Evolutionary conservation across 1,140 invertebrate species (phyloP).

Genomic region (Caenorhabditis remanei): DNA sequence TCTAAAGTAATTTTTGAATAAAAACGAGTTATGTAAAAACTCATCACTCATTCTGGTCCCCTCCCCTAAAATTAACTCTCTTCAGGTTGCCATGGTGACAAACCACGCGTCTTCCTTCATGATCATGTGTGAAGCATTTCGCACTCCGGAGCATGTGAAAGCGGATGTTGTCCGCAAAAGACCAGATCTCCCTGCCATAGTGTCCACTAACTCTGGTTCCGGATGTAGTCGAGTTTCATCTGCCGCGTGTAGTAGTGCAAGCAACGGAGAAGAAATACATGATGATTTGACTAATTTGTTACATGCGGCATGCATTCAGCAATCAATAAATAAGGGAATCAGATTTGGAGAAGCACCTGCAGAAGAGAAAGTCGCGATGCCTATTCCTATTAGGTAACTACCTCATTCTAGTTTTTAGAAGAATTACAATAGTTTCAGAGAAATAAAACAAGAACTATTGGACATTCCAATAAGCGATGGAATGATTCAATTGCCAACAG

Average conservation of each 20-base stretch:
- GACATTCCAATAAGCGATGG: conserved; percentile 13
- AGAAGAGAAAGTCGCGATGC: not conserved
- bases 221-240: conserved; percentile 28
- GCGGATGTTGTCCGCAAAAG: conserved; percentile 51
- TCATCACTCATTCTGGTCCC: not conserved
- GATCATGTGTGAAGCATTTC: conserved; percentile 78
- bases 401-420: not conserved
- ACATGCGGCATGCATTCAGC: not conserved
- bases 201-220: not conserved
- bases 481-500: conserved; percentile 60
- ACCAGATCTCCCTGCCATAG: not conserved
- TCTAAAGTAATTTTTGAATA: no score
- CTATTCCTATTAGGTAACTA: not conserved
- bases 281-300: conserved; percentile 20
- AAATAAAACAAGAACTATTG: conserved; percentile 44
- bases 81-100: conserved; percentile 75
- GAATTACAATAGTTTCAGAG: conserved; percentile 26
- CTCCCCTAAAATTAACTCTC: not conserved
- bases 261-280: conserved; percentile 1
- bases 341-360: not conserved
- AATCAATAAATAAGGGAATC: conserved; percentile 44
- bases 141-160: conserved; percentile 74
- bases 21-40: no score
- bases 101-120: conserved; percentile 77
- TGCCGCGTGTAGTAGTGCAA: not conserved